Base-by-base conservation (phyloP, 2,113 vertebrate genomes). In the Alexandromys fortis region DNA sequence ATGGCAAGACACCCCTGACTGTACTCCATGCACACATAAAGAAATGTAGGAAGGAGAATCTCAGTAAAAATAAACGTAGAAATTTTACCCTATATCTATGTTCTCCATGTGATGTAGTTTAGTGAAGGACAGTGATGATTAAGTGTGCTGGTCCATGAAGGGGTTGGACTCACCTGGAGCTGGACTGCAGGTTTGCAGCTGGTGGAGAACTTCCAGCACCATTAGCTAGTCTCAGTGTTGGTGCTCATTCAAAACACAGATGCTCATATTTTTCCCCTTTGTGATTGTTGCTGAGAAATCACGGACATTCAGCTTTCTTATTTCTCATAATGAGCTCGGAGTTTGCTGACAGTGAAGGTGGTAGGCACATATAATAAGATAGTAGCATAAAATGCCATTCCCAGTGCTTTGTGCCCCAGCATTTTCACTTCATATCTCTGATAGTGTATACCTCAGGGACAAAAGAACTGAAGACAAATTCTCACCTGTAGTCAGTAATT, bases 381-480 rank as follows among this genome's bases (percentile, higher is more conserved):
- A 30, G 88, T 14, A 49, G 28, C 22, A 61, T 28, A 11, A 52
- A 77, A 72, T 21, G 55, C 28, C 7, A 12, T n/a, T 75, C 28
- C 38, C 85, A 21, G 17, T 1, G 30, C 19, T 49, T 63, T 11
- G 3, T 65, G 21, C 4, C 6, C 8, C 33, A 67, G 61, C 13
- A 38, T 38, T 83, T 77, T 63, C 68, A 63, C 52, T 55, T 26
- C 3, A 13, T 28, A 21, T 90, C 22, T 78, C 55, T 79, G 67
- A 91, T n/a, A 4, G 28, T 21, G 12, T 35, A 47, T 33, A 79
- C 45, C 61, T 55, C 0, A 22, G 30, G 70, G 52, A 92, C 33
- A 83, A 94, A 92, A 92, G n/a, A 75, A 33, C 72, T 35, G 47
- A 26, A 89, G 89, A 83, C 16, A 63, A 58, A 81, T 94, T 90